Evolutionary conservation across 2,797 vertebrate species (phyloP).

Genomic region (Dryobates pubescens): DNA sequence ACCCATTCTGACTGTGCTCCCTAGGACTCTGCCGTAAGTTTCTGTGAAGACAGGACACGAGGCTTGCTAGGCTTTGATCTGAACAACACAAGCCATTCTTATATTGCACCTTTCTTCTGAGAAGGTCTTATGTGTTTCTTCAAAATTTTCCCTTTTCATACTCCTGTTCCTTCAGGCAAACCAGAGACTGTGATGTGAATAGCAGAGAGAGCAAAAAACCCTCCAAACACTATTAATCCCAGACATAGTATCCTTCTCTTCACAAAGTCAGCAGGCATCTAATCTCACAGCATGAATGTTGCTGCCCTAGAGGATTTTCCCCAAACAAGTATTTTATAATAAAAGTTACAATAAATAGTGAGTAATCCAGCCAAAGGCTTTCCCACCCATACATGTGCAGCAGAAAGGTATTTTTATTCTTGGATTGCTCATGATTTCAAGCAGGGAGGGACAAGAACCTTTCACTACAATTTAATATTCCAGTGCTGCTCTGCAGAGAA

Average conservation of each 20-base stretch:
- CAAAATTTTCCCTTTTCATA: background rate
- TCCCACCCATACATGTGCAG: background rate
- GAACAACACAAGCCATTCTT: background rate
- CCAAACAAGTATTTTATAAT: slow-evolving; percentile 41
- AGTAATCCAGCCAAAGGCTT: slow-evolving; percentile 35
- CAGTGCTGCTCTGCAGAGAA: background rate
- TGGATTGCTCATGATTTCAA: slow-evolving; percentile 38
- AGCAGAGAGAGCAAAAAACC: background rate
- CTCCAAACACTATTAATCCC: background rate
- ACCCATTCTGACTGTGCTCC: background rate
- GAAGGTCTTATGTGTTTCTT: background rate
- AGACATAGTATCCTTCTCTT: slow-evolving; percentile 35
- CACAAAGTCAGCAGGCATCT: slow-evolving; percentile 36
- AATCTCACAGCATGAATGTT: slow-evolving; percentile 1
- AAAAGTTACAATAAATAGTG: slow-evolving; percentile 24
- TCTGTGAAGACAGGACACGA: background rate
- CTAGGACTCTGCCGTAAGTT: background rate
- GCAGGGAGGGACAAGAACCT: background rate
- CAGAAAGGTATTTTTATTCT: slow-evolving; percentile 22
- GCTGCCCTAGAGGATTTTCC: slow-evolving; percentile 51
- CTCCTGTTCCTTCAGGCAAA: slow-evolving; percentile 16
- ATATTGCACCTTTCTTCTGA: background rate
- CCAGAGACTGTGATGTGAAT: background rate
- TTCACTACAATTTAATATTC: background rate
- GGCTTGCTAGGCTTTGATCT: background rate